Evolutionary conservation across 2,797 vertebrate species (phyloP), one percentile per base, ranked within the genome.

Genomic region (Ciconia nigra): DNA sequence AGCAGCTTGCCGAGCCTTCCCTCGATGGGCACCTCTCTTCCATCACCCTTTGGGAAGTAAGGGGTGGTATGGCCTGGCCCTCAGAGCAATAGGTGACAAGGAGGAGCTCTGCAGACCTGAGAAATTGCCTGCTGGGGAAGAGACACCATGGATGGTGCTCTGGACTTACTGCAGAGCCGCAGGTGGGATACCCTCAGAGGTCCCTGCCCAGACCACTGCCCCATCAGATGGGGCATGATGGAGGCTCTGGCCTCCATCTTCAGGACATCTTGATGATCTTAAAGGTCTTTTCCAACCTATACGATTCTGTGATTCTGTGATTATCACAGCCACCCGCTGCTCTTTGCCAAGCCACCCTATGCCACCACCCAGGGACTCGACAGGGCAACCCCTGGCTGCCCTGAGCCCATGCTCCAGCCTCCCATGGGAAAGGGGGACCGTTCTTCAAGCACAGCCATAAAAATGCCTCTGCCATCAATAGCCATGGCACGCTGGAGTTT

Each of bases 381-480:
- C 15, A 25, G 22, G 42, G 21, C 24, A 39, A 42, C 10, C 10
- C 14, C 16, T 22, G 44, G 5, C 26, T 78, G 33, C 29, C 44
- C 42, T 7, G 21, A 90, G 41, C 15, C 44, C 4, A 1, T 21
- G 61, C 61, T 42, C 39, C 61, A 41, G 19, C 31, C 15, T 44
- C 62, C 63, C 0, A 0, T 1, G 8, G 57, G 3, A 5, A 22
- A 46, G 42, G 4, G 13, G 20, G 28, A 58, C 33, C 2, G 0
- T 55, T 63, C 77, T 9, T 35, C 70, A 82, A 14, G 37, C 15
- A 33, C 28, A 72, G 54, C 18, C 29, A 5, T 10, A 24, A 69
- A 82, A 61, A 65, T 3, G 5, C 21, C n/a, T 54, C 42, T 10
- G 8, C 21, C 46, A 41, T 25, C 35, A 10, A 18, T 2, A 37